Percentiles rank a stretch among this genome's conserved stretches.
These are phyloP conservation scores for Phytoseiulus persimilis DNA, from an alignment of 2,888 invertebrate species.

Conservation along the genomic window DNA sequence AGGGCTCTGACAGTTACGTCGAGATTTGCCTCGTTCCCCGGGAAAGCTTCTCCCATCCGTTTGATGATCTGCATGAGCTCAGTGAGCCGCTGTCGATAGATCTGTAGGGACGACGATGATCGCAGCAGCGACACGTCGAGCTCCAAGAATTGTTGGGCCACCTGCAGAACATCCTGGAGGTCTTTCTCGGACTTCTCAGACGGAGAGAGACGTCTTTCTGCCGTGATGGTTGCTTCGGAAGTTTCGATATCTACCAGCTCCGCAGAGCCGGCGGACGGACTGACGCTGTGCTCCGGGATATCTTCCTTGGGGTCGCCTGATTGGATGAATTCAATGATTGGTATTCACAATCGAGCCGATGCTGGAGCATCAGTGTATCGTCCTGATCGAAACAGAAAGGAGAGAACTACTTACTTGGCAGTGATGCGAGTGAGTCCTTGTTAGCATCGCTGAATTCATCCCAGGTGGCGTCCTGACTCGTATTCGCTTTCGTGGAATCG, in stretches of 20 bases:
- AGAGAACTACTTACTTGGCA: neutral
- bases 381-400: neutral
- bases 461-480: slow-evolving; percentile 30
- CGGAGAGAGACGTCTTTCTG: neutral
- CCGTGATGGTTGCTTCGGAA: slow-evolving; percentile 6
- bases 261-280: neutral
- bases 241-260: slow-evolving; percentile 18
- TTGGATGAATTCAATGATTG: no score
- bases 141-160: slow-evolving; percentile 6
- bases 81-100: neutral
- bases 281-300: slow-evolving; percentile 26
- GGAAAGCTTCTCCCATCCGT: neutral
- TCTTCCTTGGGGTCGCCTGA: slow-evolving; percentile 20
- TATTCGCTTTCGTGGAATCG: slow-evolving; percentile 19
- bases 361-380: neutral
- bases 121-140: slow-evolving; percentile 27
- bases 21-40: neutral
- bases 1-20: neutral
- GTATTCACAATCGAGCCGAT: neutral
- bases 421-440: slow-evolving; percentile 25
- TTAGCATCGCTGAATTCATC: slow-evolving; percentile 22
- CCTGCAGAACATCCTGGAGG: slow-evolving; percentile 13
- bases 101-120: slow-evolving; percentile 19
- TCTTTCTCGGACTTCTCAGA: neutral
- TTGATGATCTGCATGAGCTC: slow-evolving; percentile 14